Base-by-base conservation (phyloP, 2,797 vertebrate species). In the Borostomias antarcticus region DNA sequence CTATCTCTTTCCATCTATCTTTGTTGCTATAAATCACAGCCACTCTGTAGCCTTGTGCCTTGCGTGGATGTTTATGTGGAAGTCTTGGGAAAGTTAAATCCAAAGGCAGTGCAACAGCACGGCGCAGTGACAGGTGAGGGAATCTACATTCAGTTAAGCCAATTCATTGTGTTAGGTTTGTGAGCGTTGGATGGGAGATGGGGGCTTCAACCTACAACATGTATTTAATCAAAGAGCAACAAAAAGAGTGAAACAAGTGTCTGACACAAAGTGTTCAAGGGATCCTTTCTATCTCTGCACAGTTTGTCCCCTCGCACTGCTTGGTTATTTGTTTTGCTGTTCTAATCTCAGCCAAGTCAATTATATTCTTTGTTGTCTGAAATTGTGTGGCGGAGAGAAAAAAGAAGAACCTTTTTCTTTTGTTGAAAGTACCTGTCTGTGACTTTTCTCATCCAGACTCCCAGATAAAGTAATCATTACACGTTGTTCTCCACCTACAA, bases 311-410 rank as follows among this genome's bases (percentile, higher is more conserved):
- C 78, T 84, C 82, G 66, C 85, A 71, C 77, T 85, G 85, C 88
- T 89, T 89, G 86, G 87, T 92, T 92, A 91, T 93, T 93, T 93
- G 89, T 93, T 93, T 92, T 90, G 88, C 85, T 91, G 90, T 92
- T 92, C 91, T 93, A 93, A 93, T 94, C 93, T 93, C 85, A 85
- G 78, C 86, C 85, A 69, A 92, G 91, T 94, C 93, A 92, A 94
- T 94, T 93, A 93, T 93, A 93, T 93, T 92, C 90, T 94, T 94
- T 93, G 92, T 93, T 86, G 88, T 89, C 85, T 89, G 90, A 92
- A 94, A 92, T 89, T 88, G 91, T 91, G 88, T 89, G 89, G 91
- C 80, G 80, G 82, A 57, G 66, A 63, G 65, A 59, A 70, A 85
- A 87, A 72, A 62, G 73, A 66, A 86, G 85, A 88, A 40, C 80